These are phyloP conservation scores for Nannobrachium achirus DNA, from an alignment of 2,113 vertebrate species.

Conservation along the genomic window DNA sequence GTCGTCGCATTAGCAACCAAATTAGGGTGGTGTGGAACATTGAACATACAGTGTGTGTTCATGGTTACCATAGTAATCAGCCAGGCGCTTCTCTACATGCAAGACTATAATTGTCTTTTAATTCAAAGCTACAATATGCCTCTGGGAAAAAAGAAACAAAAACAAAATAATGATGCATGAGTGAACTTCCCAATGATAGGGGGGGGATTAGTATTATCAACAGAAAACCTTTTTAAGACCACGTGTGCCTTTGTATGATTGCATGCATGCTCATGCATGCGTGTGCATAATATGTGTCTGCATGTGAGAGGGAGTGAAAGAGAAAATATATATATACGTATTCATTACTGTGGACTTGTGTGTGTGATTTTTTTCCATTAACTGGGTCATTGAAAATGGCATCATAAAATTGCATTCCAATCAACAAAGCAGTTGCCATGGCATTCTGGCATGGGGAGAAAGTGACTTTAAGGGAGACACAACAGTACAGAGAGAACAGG, in stretches of 20 bases:
- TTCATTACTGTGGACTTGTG: background rate
- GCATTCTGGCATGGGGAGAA: conserved; percentile 1
- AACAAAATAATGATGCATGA: conserved; percentile 18
- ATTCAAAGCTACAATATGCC: conserved; percentile 26
- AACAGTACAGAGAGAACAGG: background rate
- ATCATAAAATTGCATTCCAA: conserved; percentile 32
- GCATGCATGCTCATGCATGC: background rate
- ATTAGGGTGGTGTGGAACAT: conserved; percentile 26
- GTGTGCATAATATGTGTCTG: background rate
- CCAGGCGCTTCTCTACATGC: conserved; percentile 17
- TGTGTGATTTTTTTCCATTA: conserved; percentile 32
- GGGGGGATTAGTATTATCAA: background rate
- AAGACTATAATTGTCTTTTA: conserved; percentile 26
- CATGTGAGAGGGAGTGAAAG: background rate
- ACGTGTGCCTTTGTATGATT: background rate
- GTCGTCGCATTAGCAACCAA: conserved; percentile 30
- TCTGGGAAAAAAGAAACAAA: background rate
- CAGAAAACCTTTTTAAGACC: background rate
- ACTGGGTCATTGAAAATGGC: conserved; percentile 36
- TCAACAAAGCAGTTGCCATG: conserved; percentile 40
- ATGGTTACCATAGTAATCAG: conserved; percentile 55
- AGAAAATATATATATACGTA: too few species aligned
- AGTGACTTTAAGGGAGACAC: too few species aligned
- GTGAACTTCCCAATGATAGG: conserved; percentile 10
- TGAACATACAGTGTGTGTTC: conserved; percentile 23